Evolutionary conservation across 2,888 invertebrate species (phyloP), one percentile per base, ranked within the genome.

Genomic region (Athrips mouffetella): DNA sequence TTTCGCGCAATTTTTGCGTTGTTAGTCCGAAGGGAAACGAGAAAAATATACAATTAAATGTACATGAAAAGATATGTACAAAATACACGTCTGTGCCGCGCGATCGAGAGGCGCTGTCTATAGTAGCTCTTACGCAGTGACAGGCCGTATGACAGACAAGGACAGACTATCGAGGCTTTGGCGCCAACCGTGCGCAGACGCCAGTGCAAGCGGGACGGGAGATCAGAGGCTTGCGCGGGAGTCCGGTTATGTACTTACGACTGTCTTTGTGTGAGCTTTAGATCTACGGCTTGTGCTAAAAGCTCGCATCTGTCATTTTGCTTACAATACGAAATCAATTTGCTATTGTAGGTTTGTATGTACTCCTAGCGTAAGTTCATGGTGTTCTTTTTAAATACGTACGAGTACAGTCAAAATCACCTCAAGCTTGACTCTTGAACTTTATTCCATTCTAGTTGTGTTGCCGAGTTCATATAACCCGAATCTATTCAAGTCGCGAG

Each of bases 221-320:
- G 51, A 13, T n/a, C n/a, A 73, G 76, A 77, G 76, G 81, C 81
- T 78, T 75, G 65, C 70, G 77, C 79, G 77, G 82, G 84, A 81
- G 82, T 82, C 82, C 81, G 83, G 86, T 80, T 83, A 1, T n/a
- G 37, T 37, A 82, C 74, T 77, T 67, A 74, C 73, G 74, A 73
- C 33, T 41, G 68, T 65, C 70, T 75, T 67, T 64, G 66, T 72
- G 65, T 64, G 63, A 53, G 51, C 40, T 47, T 31, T 44, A 16
- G 27, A 42, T 73, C 67, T 65, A 68, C 63, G 65, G 69, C 62
- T 64, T 66, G 63, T 63, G 68, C 66, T 40, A 40, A 51, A 37
- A 48, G 45, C 41, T 48, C 18, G 40, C 48, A 45, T 47, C 51
- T 51, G 51, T 45, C 47, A 47, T 42, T 42, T 42, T n/a, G 41